These are phyloP conservation scores for Agonopterix subpropinquella DNA, from an alignment of 2,888 invertebrate genomes.

Conservation along the genomic window DNA sequence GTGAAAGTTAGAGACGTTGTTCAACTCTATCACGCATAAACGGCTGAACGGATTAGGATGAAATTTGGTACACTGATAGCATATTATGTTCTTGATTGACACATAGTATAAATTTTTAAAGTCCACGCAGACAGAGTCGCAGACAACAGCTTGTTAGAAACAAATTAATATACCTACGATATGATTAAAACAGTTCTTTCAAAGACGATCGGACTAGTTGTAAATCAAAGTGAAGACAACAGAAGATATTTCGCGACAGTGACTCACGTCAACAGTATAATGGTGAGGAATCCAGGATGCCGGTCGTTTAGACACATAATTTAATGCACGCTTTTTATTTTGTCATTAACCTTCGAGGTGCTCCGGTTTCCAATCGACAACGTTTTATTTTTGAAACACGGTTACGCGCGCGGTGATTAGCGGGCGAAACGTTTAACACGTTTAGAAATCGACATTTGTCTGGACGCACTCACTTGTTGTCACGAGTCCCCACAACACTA, in stretches of 20 bases:
- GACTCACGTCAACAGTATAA: neutral
- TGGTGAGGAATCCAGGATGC: conserved; percentile 32
- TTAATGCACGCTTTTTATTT: conserved; percentile 69
- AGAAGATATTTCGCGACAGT: neutral
- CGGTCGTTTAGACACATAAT: conserved; percentile 47
- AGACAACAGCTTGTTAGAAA: too few relatives aligned
- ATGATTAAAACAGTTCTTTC: too few relatives aligned
- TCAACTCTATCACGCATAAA: too few relatives aligned
- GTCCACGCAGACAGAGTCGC: too few relatives aligned
- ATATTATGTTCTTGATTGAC: too few relatives aligned
- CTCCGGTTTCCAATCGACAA: conserved; percentile 69
- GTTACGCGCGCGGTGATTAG: conserved; percentile 55
- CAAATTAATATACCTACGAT: too few relatives aligned
- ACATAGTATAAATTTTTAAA: too few relatives aligned
- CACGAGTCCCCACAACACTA: conserved; percentile 11
- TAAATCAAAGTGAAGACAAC: neutral
- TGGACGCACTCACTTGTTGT: conserved; percentile 30
- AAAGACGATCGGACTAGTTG: too few relatives aligned
- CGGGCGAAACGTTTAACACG: conserved; percentile 33
- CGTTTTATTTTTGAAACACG: conserved; percentile 71
- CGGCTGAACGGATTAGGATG: too few relatives aligned
- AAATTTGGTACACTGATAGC: too few relatives aligned
- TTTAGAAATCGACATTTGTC: conserved; percentile 24
- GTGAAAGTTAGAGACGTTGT: too few relatives aligned
- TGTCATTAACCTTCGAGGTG: conserved; percentile 72